Evolutionary conservation across 2,888 invertebrate species (phyloP).

Genomic region (Metacarcinus magister): DNA sequence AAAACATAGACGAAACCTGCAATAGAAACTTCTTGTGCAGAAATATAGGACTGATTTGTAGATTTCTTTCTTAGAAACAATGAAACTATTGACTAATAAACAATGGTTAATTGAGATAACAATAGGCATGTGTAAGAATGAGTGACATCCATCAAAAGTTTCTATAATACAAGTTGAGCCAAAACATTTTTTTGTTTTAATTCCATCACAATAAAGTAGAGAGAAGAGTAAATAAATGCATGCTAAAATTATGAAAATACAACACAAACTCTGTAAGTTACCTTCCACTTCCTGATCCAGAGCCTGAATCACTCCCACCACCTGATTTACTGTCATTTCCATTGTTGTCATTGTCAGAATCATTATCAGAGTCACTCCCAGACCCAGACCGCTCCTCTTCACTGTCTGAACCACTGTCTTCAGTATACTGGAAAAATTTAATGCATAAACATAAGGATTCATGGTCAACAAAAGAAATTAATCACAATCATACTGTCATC

Average conservation of each 20-base stretch:
- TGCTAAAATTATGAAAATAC: neutral
- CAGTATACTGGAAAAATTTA: slow-evolving; percentile 67
- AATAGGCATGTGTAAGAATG: too few species aligned
- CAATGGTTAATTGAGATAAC: too few species aligned
- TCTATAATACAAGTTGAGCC: too few species aligned
- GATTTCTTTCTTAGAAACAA: too few species aligned
- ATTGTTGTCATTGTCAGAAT: slow-evolving; percentile 74
- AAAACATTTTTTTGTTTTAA: too few species aligned
- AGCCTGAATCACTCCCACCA: slow-evolving; percentile 75
- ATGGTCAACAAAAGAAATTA: neutral
- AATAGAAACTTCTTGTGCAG: too few species aligned
- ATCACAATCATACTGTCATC: neutral
- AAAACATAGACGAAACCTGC: too few species aligned
- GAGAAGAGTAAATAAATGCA: neutral
- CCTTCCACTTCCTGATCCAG: slow-evolving; percentile 76
- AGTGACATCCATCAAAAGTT: too few species aligned
- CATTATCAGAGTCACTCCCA: slow-evolving; percentile 73
- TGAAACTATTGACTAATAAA: too few species aligned
- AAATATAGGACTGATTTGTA: too few species aligned
- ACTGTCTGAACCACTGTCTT: slow-evolving; percentile 77
- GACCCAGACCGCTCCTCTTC: slow-evolving; percentile 79
- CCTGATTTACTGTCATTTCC: slow-evolving; percentile 68
- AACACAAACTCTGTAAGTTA: neutral
- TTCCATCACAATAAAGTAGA: neutral
- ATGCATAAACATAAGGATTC: neutral